Evolutionary conservation across 2,888 invertebrate genomes (phyloP).

Genomic region (Galerucella pusilla): DNA sequence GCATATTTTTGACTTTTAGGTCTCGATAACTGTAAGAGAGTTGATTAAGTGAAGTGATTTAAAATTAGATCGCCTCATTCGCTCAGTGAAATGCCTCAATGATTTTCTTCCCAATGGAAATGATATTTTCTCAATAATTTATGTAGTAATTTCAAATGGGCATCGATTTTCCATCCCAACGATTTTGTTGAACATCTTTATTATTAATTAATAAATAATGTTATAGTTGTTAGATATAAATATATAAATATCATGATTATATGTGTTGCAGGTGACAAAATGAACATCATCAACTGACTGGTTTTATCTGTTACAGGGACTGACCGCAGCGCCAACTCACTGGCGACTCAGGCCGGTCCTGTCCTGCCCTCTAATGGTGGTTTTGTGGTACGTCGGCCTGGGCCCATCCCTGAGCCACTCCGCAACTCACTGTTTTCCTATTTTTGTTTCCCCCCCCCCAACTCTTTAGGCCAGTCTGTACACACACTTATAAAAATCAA

Average conservation of each 20-base stretch:
- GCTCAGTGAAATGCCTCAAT: too few relatives aligned
- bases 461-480: constrained; percentile 30
- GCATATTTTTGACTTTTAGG: too few relatives aligned
- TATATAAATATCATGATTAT: neutral
- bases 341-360: constrained; percentile 65
- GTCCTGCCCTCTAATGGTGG: constrained; percentile 64
- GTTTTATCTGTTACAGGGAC: constrained; percentile 66
- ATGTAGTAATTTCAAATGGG: too few relatives aligned
- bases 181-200: too few relatives aligned
- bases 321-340: constrained; percentile 66
- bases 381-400: constrained; percentile 65
- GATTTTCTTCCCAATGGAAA: too few relatives aligned
- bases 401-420: constrained; percentile 57
- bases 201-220: too few relatives aligned
- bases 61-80: too few relatives aligned
- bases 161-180: too few relatives aligned
- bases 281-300: constrained; percentile 53
- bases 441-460: constrained; percentile 28
- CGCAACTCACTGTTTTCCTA: constrained; percentile 55
- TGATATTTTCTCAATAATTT: too few relatives aligned
- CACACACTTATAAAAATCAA: neutral
- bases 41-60: too few relatives aligned
- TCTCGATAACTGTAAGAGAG: too few relatives aligned
- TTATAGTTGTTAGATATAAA: too few relatives aligned
- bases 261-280: constrained; percentile 43